Base-by-base conservation (phyloP, 1,140 invertebrate genomes). In the Drosophila mayri region DNA sequence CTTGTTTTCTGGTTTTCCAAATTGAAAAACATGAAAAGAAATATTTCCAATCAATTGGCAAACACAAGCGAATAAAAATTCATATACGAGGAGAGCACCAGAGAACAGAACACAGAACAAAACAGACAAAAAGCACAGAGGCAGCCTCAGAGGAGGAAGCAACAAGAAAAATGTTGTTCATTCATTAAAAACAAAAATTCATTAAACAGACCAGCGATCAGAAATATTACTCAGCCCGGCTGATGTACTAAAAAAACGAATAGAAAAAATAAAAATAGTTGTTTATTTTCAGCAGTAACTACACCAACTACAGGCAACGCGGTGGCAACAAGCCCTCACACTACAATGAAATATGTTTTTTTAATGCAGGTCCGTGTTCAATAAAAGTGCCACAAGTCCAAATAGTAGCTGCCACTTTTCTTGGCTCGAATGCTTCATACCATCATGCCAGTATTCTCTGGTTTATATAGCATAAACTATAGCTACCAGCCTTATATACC, bases 1-100 rank as follows among this genome's bases (percentile, higher is more conserved):
- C 75, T 66, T 78, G 79, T 70, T 85, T 81, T 78, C 35, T 49
- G 73, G 74, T 62, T 76, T 81, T 55, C 14, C 79, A 62, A 80
- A 74, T 82, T 59, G 80, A 38, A 87, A 78, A 85, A 88, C 85
- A 88, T 90, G 85, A 88, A 88, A 88, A 85, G 85, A 85, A 88
- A 88, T 90, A 90, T 88, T 88, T 88, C 85, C 85, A 88, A 88
- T 88, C 85, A 88, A 88, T 88, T 88, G 85, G 74, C 85, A 85
- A 85, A 85, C 74, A 85, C 52, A 81, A 90, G 81, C 78, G 74
- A 88, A 88, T 90, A 88, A 88, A 88, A 88, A 71, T 76, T 84
- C 85, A 85, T 90, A 85, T 78, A 63, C 37, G 81, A 63, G 46
- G 30, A 57, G 76, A 62, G 9, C 20, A 37, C 12, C 50, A 54